These are phyloP conservation scores for Mechanitis mazaeus DNA, from an alignment of 2,888 invertebrate genomes.

Conservation along the genomic window DNA sequence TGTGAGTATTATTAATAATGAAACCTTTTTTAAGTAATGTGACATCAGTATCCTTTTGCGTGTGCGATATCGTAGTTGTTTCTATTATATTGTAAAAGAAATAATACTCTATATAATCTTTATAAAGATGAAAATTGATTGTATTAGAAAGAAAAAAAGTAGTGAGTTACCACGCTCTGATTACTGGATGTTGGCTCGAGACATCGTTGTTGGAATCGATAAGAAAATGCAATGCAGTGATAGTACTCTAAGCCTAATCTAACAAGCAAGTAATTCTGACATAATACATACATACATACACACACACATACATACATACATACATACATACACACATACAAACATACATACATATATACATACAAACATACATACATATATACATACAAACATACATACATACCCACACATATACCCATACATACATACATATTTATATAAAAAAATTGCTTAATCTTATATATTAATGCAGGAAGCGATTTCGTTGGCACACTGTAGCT, in stretches of 20 bases:
- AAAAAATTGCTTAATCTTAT: too few species aligned
- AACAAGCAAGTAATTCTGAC: background rate
- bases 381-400: too few species aligned
- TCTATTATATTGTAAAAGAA: constrained; percentile 18
- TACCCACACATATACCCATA: too few species aligned
- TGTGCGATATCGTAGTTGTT: constrained; percentile 38
- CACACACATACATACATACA: too few species aligned
- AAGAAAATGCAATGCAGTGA: constrained; percentile 40
- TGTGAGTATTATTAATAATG: background rate
- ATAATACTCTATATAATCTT: constrained; percentile 31
- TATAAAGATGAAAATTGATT: constrained; percentile 46
- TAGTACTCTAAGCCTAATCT: constrained; percentile 2
- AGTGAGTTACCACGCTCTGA: constrained; percentile 76
- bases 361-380: too few species aligned
- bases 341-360: too few species aligned
- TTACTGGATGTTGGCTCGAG: constrained; percentile 76
- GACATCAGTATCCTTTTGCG: constrained; percentile 45
- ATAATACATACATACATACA: too few species aligned
- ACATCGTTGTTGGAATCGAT: constrained; percentile 71
- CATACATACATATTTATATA: too few species aligned
- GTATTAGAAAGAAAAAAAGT: constrained; percentile 51
- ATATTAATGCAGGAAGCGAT: too few species aligned
- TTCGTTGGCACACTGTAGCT: too few species aligned
- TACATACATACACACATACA: too few species aligned
- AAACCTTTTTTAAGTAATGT: constrained; percentile 21